phyloP scores from a whole-genome alignment of 2,113 vertebrate genomes.

The Sapajus apella region DNA sequence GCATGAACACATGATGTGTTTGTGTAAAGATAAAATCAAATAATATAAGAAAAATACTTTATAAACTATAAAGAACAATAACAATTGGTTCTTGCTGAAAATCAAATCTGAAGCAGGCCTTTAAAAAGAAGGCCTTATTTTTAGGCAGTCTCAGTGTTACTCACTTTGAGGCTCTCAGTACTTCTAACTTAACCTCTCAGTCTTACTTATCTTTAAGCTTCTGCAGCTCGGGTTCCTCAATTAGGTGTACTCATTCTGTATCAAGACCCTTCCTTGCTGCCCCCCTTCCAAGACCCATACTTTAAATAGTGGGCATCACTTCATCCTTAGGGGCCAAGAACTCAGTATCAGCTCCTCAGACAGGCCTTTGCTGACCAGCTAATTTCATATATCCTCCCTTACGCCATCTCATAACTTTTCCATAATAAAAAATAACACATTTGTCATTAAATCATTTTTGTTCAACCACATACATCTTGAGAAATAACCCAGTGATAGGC shows the following conservation, averaged over 20 bases:
- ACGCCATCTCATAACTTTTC: background rate
- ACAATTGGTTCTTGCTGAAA: background rate
- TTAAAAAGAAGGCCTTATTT: background rate
- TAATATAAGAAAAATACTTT: background rate
- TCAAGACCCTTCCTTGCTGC: background rate
- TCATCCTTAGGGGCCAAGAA: background rate
- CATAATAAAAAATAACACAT: background rate
- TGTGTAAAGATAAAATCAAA: constrained; percentile 20
- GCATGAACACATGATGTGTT: background rate
- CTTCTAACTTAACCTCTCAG: background rate
- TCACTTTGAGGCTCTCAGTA: background rate
- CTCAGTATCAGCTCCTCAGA: background rate
- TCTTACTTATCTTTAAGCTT: background rate
- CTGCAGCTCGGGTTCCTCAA: background rate
- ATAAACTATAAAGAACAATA: background rate
- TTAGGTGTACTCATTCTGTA: background rate
- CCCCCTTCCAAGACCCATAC: background rate
- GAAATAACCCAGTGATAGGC: background rate
- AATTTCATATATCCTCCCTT: background rate
- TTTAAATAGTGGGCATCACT: background rate
- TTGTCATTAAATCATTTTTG: background rate
- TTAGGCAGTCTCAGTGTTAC: background rate
- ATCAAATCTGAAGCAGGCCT: background rate
- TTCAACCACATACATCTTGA: background rate
- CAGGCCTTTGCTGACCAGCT: background rate